Conservation (phyloP, 1,140 invertebrate species). For the Drosophila grimshawi region DNA sequence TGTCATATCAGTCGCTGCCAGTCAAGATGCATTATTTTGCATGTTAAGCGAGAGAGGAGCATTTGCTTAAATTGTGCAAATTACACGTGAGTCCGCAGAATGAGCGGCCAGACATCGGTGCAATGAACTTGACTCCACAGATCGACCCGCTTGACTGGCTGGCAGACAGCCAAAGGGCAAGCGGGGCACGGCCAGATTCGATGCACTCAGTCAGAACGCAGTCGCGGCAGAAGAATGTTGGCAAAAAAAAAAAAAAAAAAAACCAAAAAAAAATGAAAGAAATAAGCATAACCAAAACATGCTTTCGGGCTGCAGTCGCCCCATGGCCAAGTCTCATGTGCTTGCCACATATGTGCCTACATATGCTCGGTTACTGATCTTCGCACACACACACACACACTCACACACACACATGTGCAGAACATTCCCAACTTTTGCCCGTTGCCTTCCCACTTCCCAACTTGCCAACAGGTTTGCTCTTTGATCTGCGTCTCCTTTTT, state of each 20-base stretch:
- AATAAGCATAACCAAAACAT: conserved; percentile 51
- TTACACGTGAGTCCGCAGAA: conserved; percentile 57
- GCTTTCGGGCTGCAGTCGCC: conserved; percentile 22
- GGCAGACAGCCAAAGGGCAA: conserved; percentile 48
- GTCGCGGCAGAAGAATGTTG: conserved; percentile 15
- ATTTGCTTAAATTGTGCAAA: conserved; percentile 28
- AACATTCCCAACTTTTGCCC: neutral
- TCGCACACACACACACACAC: conserved; percentile 24
- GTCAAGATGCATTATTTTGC: conserved; percentile 74
- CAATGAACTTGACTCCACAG: conserved; percentile 70
- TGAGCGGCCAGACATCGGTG: conserved; percentile 43
- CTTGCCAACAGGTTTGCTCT: conserved; percentile 50
- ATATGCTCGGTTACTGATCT: conserved; percentile 48
- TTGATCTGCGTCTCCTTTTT: conserved; percentile 43
- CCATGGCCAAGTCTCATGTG: conserved; percentile 18
- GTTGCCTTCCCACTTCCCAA: neutral
- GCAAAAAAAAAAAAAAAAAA: conserved; percentile 12
- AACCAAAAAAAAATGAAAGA: neutral
- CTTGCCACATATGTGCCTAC: conserved; percentile 35
- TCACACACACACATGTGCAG: conserved; percentile 7
- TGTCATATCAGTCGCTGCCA: conserved; percentile 38
- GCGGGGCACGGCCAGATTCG: conserved; percentile 20
- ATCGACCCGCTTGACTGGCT: conserved; percentile 69
- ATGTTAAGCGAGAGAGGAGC: conserved; percentile 42
- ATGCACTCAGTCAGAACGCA: conserved; percentile 46